Percentiles rank a stretch among this genome's conserved stretches.
phyloP scores from a whole-genome alignment of 2,888 invertebrate genomes.

The Parnassius apollo region DNA sequence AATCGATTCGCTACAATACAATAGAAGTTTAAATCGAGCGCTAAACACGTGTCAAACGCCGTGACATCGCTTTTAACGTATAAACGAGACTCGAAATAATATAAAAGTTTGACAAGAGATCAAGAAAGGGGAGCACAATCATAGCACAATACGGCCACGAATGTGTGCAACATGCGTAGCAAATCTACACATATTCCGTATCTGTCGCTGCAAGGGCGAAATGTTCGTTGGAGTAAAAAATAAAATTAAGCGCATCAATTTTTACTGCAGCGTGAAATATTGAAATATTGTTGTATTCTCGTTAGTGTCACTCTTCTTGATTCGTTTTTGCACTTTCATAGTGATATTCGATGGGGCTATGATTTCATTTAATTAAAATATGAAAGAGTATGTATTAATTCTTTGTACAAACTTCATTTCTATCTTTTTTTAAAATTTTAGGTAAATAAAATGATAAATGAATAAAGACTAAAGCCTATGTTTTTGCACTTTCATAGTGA shows the following conservation, averaged over 20 bases:
- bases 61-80: conserved; percentile 65
- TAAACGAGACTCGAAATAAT: conserved; percentile 66
- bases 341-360: conserved; percentile 29
- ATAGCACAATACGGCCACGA: conserved; percentile 45
- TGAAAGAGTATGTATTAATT: conserved; percentile 5
- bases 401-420: background rate
- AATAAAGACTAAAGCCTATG: background rate
- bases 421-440: background rate
- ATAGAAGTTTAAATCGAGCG: conserved; percentile 67
- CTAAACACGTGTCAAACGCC: conserved; percentile 77
- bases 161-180: conserved; percentile 61
- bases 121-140: conserved; percentile 52
- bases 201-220: conserved; percentile 47
- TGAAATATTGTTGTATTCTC: conserved; percentile 61
- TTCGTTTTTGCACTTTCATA: conserved; percentile 34
- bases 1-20: conserved; percentile 66
- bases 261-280: conserved; percentile 63
- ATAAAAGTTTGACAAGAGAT: conserved; percentile 67
- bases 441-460: background rate
- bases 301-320: conserved; percentile 42
- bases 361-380: conserved; percentile 15
- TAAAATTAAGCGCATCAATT: conserved; percentile 58
- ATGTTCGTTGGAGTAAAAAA: conserved; percentile 66
- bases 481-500: conserved; percentile 33
- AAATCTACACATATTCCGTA: conserved; percentile 64